A percentile compares a stretch with the other conserved stretches of the same genome.
phyloP scores from a whole-genome alignment of 53 echinoderm and acorn worm genomes.

The Antedon mediterranea region DNA sequence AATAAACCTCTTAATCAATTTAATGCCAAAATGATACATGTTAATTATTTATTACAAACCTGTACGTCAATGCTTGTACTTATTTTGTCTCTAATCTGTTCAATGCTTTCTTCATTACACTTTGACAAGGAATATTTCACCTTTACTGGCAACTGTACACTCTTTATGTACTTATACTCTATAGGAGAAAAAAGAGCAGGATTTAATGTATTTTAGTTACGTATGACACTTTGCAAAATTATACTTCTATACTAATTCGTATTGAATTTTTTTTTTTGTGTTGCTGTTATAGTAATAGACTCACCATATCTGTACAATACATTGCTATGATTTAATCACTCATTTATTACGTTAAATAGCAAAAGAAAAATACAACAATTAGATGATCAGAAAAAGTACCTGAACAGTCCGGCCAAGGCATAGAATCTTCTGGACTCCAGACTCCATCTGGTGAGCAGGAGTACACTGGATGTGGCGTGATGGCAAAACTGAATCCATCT shows the following conservation, averaged over 20 bases:
- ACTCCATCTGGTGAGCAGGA: constrained; percentile 48
- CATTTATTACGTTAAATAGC: too few relatives aligned
- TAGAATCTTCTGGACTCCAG: constrained; percentile 43
- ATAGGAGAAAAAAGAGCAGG: background rate
- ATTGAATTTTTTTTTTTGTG: too few relatives aligned
- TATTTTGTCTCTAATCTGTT: background rate
- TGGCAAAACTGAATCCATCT: constrained; percentile 54
- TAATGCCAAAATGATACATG: too few relatives aligned
- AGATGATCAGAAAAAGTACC: constrained; percentile 38
- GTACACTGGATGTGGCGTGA: constrained; percentile 38
- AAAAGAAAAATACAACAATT: too few relatives aligned
- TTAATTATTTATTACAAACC: background rate
- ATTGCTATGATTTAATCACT: background rate
- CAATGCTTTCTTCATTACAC: background rate
- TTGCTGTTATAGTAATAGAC: too few relatives aligned
- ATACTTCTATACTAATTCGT: too few relatives aligned
- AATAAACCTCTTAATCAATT: too few relatives aligned
- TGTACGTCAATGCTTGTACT: background rate
- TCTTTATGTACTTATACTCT: background rate
- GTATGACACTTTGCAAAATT: too few relatives aligned
- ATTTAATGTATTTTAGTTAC: too few relatives aligned
- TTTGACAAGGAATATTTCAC: background rate
- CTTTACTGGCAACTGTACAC: background rate
- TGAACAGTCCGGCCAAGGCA: constrained; percentile 73
- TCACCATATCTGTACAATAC: too few relatives aligned